These are phyloP conservation scores for Rhyacichthys aspro DNA, from an alignment of 2,797 vertebrate species.

Conservation along the genomic window DNA sequence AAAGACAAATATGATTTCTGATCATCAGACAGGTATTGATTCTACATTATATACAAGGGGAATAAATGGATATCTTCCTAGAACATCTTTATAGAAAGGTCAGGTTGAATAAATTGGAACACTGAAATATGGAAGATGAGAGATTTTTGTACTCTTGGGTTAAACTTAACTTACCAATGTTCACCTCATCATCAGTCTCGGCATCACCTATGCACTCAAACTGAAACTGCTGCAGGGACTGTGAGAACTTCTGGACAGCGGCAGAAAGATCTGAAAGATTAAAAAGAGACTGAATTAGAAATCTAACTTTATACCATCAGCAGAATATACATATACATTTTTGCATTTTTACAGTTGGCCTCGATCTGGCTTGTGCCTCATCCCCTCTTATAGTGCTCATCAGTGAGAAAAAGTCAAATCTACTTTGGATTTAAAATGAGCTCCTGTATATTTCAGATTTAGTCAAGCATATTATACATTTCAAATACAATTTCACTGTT, in stretches of 20 bases:
- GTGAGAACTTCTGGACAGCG: slow-evolving; percentile 97
- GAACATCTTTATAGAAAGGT: slow-evolving; percentile 32
- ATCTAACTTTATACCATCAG: background rate
- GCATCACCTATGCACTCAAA: slow-evolving; percentile 98
- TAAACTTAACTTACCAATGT: slow-evolving; percentile 89
- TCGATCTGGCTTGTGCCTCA: background rate
- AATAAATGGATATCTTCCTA: slow-evolving; percentile 7
- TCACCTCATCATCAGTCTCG: slow-evolving; percentile 98
- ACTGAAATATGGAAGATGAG: slow-evolving; percentile 51
- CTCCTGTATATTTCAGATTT: too few relatives aligned
- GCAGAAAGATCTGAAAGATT: slow-evolving; percentile 88
- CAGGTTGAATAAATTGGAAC: slow-evolving; percentile 37
- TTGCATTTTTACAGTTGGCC: background rate
- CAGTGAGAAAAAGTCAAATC: background rate
- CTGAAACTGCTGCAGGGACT: slow-evolving; percentile 97
- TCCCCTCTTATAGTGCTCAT: background rate
- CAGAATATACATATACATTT: background rate
- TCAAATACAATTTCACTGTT: background rate
- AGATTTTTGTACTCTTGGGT: slow-evolving; percentile 23
- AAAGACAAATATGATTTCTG: background rate
- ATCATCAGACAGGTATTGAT: background rate
- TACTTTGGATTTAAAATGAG: too few relatives aligned
- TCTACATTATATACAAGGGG: background rate
- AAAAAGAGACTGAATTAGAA: slow-evolving; percentile 23
- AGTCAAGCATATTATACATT: too few relatives aligned